phyloP scores from a whole-genome alignment of 2,888 invertebrate species.

The Ectemnius lituratus region DNA sequence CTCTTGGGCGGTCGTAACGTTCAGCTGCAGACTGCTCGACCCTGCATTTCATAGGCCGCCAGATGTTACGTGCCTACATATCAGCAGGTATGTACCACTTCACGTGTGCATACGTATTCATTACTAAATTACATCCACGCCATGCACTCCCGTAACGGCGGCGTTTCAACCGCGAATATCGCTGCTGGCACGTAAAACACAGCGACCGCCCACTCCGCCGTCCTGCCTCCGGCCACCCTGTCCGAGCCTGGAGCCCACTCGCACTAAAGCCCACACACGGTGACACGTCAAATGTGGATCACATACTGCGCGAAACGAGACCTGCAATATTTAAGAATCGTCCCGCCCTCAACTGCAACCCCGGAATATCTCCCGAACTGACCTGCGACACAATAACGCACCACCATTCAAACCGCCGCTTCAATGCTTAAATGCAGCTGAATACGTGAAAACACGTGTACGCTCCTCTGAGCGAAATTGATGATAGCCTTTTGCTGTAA shows the following conservation, averaged over 20 bases:
- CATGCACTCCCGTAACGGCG: conserved; percentile 28
- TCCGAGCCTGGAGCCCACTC: too few relatives aligned
- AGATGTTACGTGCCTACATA: conserved; percentile 72
- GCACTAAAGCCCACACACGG: too few relatives aligned
- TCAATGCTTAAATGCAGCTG: too few relatives aligned
- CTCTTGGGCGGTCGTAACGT: conserved; percentile 70
- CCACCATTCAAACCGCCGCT: too few relatives aligned
- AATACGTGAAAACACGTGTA: too few relatives aligned
- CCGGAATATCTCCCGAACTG: too few relatives aligned
- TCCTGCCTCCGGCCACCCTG: not conserved
- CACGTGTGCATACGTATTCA: conserved; percentile 68
- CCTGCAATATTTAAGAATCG: conserved; percentile 31
- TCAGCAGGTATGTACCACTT: conserved; percentile 66
- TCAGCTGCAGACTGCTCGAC: conserved; percentile 69
- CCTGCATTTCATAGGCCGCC: conserved; percentile 73
- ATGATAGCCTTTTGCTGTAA: too few relatives aligned
- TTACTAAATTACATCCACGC: conserved; percentile 67
- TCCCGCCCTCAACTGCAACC: not conserved
- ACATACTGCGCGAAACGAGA: not conserved
- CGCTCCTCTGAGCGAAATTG: too few relatives aligned
- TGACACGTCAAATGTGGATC: not conserved
- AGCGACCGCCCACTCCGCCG: conserved; percentile 28
- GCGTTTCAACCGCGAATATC: conserved; percentile 58
- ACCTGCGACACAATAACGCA: too few relatives aligned
- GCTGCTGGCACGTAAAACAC: conserved; percentile 60